Base-by-base conservation (phyloP, 2,888 invertebrate species). In the Apocheima hispidaria region DNA sequence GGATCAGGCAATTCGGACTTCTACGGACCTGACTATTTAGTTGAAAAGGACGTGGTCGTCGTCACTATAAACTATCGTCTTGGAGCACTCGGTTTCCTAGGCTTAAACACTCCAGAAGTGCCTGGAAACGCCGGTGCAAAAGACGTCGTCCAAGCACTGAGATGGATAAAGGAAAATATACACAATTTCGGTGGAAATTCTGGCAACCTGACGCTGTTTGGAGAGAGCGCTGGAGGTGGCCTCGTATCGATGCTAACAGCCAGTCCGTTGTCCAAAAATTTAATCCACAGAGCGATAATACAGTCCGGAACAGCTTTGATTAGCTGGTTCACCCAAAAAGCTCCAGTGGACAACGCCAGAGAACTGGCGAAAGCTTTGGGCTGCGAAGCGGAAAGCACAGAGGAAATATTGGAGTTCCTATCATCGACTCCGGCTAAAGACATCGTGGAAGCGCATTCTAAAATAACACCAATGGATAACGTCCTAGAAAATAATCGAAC, bases 41-140 rank as follows among this genome's bases (percentile, higher is more conserved):
- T 94, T 6, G 94, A 94, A 59, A 93, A 93, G 62, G 94, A 94
- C 54, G 90, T 94, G 0, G 84, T 94, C 0, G 78, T 94, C 1
- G 94, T 94, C 0, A 93, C 94, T 0, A 67, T 94, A 0, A 94
- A 94, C 75, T 94, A 93, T 72, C 91, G 94, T 73, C 88, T 87
- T 23, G 93, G 92, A 0, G 78, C 81, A 0, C 66, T 92, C n/a
- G 92, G 92, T 33, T 92, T 92, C 75, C 72, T 92, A 1, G 75
- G 89, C 36, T 64, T 92, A 0, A 85, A 92, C 72, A 92, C 88
- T 0, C 88, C 91, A 1, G 92, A 92, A 46, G 83, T 92, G 0
- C 92, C 92, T 0, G 92, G 92, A 3, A 92, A 92, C 18, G 92
- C 91, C 20, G 92, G 92, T 0, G 38, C 92, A 0, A 92, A 90